Evolutionary conservation across 2,888 invertebrate genomes (phyloP).

Genomic region (Caenorhabditis japonica): DNA sequence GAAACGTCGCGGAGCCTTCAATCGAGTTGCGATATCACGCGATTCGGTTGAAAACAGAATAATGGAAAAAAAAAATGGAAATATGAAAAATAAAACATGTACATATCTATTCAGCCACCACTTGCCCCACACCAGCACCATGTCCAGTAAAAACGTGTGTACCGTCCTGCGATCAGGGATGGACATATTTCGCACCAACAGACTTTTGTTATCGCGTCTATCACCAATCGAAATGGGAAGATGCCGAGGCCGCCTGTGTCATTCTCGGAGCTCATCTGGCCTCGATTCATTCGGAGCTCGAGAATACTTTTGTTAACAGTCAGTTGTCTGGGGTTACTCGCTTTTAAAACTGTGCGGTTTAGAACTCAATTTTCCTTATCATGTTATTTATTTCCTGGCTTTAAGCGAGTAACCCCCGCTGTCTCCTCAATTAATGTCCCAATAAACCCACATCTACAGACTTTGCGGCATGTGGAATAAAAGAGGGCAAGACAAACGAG

Average conservation of each 20-base stretch:
- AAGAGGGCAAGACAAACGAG: conserved; percentile 52
- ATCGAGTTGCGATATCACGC: too few relatives aligned
- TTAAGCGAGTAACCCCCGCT: too few relatives aligned
- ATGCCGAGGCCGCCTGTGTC: conserved; percentile 51
- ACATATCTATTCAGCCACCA: conserved; percentile 45
- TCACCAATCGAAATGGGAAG: conserved; percentile 43
- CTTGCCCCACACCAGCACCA: conserved; percentile 45
- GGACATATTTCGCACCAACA: conserved; percentile 51
- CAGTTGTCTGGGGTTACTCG: too few relatives aligned
- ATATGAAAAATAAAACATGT: too few relatives aligned
- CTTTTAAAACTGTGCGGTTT: too few relatives aligned
- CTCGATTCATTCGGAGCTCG: conserved; percentile 36
- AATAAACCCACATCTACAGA: conserved; percentile 23
- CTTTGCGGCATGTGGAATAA: conserved; percentile 42
- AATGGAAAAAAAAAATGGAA: too few relatives aligned
- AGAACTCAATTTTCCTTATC: too few relatives aligned
- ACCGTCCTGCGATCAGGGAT: conserved; percentile 49
- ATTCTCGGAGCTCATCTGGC: conserved; percentile 37
- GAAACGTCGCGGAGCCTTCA: too few relatives aligned
- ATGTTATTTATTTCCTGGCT: not conserved
- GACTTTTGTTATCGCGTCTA: conserved; percentile 50
- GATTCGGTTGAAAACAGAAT: too few relatives aligned
- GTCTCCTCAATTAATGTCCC: too few relatives aligned
- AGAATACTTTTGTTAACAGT: conserved; percentile 57
- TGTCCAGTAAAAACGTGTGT: conserved; percentile 45